Evolutionary conservation across 2,113 vertebrate genomes (phyloP), one percentile per base, ranked within the genome.

Genomic region (Pantherophis guttatus): DNA sequence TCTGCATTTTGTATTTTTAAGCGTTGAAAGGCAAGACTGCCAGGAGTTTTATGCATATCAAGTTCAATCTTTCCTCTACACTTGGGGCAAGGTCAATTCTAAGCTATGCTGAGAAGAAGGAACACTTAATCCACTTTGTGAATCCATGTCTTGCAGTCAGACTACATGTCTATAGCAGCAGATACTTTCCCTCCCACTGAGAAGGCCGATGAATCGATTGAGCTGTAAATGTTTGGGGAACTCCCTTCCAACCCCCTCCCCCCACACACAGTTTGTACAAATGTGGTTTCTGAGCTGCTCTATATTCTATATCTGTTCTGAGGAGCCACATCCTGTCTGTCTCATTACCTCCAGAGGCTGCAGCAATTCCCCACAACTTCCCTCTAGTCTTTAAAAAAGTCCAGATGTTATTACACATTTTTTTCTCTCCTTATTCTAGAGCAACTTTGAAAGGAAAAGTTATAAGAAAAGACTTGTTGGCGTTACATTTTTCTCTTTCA

Each of bases 241-340:
- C 62, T 52, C 57, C 91, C 88, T n/a, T 21, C 44, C 15, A 33
- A 29, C 50, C 33, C 33, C 87, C 29, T 39, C 8, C 17, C 0
- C 9, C 29, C 44, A n/a, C 44, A 10, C 54, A 62, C 54, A 13
- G 4, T 52, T 54, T 65, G 48, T 85, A 9, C 50, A 55, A 24
- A 52, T 90, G 81, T 62, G 88, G 81, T 86, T 93, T 90, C 17
- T 54, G 75, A 65, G 70, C 92, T 44, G 57, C 89, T 39, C 89
- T 87, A 1, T n/a, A 24, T 93, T 48, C 75, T 90, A 15, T 93
- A 87, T 86, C 89, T 81, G 65, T 53, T 90, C 81, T 44, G 57
- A 62, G 57, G 54, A 90, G 48, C 89, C 57, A 90, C 92, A 93
- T 90, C 89, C 92, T 86, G 88, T 48, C 88, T 65, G 57, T 86